A percentile compares a stretch with the other conserved stretches of the same genome.
Conservation (phyloP, 2,113 vertebrate genomes). For the Gymnobelideus leadbeateri region DNA sequence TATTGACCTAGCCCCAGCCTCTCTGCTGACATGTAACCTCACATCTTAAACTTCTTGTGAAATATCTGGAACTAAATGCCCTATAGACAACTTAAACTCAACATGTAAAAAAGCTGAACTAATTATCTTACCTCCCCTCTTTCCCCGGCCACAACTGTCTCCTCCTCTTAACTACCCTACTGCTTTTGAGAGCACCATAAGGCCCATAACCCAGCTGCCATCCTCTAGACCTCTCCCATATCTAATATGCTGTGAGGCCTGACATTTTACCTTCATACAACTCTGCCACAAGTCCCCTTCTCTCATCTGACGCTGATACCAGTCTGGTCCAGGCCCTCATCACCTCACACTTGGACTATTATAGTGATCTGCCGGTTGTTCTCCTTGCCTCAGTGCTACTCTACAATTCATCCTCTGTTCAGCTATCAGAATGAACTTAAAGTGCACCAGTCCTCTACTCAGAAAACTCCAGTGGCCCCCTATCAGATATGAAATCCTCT, state of each 20-base stretch:
- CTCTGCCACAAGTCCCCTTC: background rate
- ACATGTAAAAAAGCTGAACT: background rate
- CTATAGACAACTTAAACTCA: background rate
- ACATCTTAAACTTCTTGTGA: background rate
- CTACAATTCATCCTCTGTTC: background rate
- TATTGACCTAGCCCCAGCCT: background rate
- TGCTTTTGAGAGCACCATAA: background rate
- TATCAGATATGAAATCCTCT: background rate
- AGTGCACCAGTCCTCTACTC: background rate
- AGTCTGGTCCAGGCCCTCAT: background rate
- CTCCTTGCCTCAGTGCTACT: background rate
- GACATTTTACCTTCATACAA: background rate
- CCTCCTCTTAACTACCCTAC: background rate
- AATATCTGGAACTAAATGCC: background rate
- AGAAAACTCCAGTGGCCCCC: background rate
- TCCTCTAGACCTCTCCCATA: background rate
- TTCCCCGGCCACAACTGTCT: background rate
- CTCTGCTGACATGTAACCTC: background rate
- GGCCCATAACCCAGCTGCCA: background rate
- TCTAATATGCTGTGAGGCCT: background rate
- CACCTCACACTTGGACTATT: background rate
- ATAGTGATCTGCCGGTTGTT: background rate
- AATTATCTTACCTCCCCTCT: background rate
- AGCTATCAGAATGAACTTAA: background rate
- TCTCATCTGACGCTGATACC: background rate